phyloP scores from a whole-genome alignment of 2,888 invertebrate genomes.

The Volucella bombylans region DNA sequence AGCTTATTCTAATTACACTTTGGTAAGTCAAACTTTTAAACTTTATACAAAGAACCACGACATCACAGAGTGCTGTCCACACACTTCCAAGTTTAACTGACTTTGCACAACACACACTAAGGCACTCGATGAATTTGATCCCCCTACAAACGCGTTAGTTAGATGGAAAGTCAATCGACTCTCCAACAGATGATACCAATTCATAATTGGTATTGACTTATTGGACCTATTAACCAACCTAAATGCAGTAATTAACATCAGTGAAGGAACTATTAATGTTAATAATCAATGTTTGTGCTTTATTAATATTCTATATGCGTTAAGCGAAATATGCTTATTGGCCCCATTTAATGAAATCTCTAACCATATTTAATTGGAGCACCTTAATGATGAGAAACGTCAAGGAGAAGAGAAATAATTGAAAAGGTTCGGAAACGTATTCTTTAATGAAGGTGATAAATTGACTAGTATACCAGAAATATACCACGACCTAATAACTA shows the following conservation, averaged over 20 bases:
- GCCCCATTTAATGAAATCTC: not conserved
- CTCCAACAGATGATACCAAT: conserved; percentile 27
- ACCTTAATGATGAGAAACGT: conserved; percentile 1
- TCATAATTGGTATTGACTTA: conserved; percentile 16
- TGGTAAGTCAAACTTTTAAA: too few relatives aligned
- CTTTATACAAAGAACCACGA: too few relatives aligned
- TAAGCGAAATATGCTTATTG: not conserved
- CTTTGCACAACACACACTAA: too few relatives aligned
- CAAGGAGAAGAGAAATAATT: not conserved
- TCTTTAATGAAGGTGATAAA: conserved; percentile 34
- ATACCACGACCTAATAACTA: conserved; percentile 15
- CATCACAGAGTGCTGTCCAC: too few relatives aligned
- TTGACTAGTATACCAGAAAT: conserved; percentile 20
- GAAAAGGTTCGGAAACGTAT: conserved; percentile 3
- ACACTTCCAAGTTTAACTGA: too few relatives aligned
- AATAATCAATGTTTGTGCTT: not conserved
- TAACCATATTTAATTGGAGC: conserved; percentile 2
- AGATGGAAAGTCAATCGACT: conserved; percentile 42
- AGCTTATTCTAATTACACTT: too few relatives aligned
- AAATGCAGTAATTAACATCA: conserved; percentile 10
- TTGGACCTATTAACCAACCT: conserved; percentile 2
- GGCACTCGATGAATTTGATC: too few relatives aligned
- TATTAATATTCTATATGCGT: not conserved
- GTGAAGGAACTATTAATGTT: not conserved
- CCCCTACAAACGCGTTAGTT: not conserved